A percentile compares a stretch with the other conserved stretches of the same genome.
Evolutionary conservation across 1,140 invertebrate genomes (phyloP).

Genomic region (fruit fly (Drosophila melanogaster)): Release_6_plus_ISO1_MT NT_037436.4:2963001-2963500

Average conservation of each 20-base stretch:
- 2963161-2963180: slow-evolving; percentile 66
- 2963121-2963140: slow-evolving; percentile 50
- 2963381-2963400: slow-evolving; percentile 65
- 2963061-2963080: background rate
- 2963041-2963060: slow-evolving; percentile 33
- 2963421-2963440: slow-evolving; percentile 73
- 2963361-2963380: slow-evolving; percentile 73
- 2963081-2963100: background rate
- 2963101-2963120: background rate
- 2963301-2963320: slow-evolving; percentile 65
- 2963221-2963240: slow-evolving; percentile 53
- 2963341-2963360: slow-evolving; percentile 69
- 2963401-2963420: slow-evolving; percentile 77
- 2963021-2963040: slow-evolving; percentile 75
- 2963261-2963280: slow-evolving; percentile 18
- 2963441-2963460: slow-evolving; percentile 69
- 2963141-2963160: slow-evolving; percentile 68
- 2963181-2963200: slow-evolving; percentile 77
- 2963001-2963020: slow-evolving; percentile 60
- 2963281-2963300: slow-evolving; percentile 55
- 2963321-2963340: slow-evolving; percentile 64
- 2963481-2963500: background rate
- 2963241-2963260: background rate
- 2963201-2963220: slow-evolving; percentile 69
- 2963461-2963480: too few species aligned